A percentile compares a stretch with the other conserved stretches of the same genome.
Evolutionary conservation across 2,113 vertebrate species (phyloP).

Genomic region (Mobula birostris): DNA sequence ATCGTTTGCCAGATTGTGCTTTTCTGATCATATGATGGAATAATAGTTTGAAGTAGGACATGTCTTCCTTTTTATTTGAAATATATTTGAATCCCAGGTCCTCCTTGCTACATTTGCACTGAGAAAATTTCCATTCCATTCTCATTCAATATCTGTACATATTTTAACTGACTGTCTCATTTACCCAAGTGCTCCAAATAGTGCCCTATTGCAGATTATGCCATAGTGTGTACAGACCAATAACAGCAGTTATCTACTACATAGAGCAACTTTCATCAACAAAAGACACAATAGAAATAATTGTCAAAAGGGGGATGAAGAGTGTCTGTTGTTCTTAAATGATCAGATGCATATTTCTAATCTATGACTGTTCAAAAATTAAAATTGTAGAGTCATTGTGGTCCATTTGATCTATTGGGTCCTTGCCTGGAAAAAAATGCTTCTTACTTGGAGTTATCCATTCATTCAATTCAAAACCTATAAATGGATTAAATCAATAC

Average conservation of each 20-base stretch:
- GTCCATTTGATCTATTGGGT: too few relatives aligned
- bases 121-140: background rate
- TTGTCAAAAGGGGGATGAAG: too few relatives aligned
- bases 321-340: too few relatives aligned
- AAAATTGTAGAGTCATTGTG: too few relatives aligned
- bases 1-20: background rate
- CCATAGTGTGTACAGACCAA: background rate
- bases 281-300: background rate
- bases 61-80: background rate
- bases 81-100: background rate
- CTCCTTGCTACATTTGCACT: background rate
- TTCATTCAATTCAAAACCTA: too few relatives aligned
- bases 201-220: background rate
- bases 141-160: background rate
- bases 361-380: too few relatives aligned
- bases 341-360: too few relatives aligned
- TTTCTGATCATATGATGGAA: background rate
- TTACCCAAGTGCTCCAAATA: background rate
- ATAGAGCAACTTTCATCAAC: background rate
- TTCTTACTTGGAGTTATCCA: too few relatives aligned
- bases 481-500: too few relatives aligned
- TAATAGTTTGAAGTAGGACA: background rate
- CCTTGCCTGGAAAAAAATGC: too few relatives aligned
- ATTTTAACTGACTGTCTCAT: background rate
- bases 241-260: background rate